Percentiles rank a stretch among this genome's conserved stretches.
These are phyloP conservation scores for Choloepus didactylus DNA, from an alignment of 2,797 vertebrate genomes.

Conservation along the genomic window DNA sequence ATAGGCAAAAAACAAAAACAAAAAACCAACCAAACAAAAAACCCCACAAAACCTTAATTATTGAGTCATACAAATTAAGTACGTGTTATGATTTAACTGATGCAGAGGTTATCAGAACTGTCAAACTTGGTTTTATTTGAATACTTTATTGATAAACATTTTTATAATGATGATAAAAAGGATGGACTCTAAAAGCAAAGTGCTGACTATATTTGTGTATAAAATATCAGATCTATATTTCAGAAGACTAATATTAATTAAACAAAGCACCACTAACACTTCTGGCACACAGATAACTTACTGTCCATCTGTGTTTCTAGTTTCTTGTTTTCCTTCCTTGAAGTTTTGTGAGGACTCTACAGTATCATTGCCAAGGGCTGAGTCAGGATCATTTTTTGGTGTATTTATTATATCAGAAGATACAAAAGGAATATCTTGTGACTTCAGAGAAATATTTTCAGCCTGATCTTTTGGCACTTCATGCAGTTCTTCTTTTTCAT, in stretches of 20 bases:
- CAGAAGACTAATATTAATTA: constrained; percentile 55
- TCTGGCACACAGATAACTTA: constrained; percentile 90
- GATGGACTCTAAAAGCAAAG: constrained; percentile 10
- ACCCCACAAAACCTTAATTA: not conserved
- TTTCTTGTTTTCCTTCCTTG: constrained; percentile 90
- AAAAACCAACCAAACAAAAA: not conserved
- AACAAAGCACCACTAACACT: not conserved
- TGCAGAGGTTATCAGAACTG: not conserved
- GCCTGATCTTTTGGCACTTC: constrained; percentile 78
- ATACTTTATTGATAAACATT: constrained; percentile 1
- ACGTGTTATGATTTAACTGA: not conserved
- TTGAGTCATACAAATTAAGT: constrained; percentile 21
- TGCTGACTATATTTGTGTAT: constrained; percentile 34
- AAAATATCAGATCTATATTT: constrained; percentile 47
- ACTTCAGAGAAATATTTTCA: constrained; percentile 79
- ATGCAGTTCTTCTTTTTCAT: constrained; percentile 93
- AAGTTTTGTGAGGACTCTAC: constrained; percentile 84
- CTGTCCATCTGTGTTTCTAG: constrained; percentile 94
- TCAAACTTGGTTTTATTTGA: constrained; percentile 8
- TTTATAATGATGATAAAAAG: not conserved
- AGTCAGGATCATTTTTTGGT: constrained; percentile 81
- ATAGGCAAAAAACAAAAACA: constrained; percentile 13
- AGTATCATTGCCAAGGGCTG: constrained; percentile 85
- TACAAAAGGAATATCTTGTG: constrained; percentile 83
- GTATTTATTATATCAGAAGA: constrained; percentile 87